A percentile compares a stretch with the other conserved stretches of the same genome.
These are phyloP conservation scores for Andrena dorsata DNA, from an alignment of 2,888 invertebrate genomes.

Conservation along the genomic window DNA sequence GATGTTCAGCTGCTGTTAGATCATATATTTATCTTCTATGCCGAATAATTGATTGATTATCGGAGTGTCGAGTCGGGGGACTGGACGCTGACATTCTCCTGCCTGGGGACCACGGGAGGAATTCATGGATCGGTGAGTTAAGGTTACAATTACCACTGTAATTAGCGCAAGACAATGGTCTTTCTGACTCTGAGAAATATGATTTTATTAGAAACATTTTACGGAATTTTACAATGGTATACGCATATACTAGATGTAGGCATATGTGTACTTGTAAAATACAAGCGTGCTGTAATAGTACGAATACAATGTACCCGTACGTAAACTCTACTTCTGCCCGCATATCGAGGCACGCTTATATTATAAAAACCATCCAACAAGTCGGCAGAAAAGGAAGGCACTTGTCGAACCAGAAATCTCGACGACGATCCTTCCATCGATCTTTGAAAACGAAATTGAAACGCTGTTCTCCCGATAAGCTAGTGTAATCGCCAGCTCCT, in stretches of 20 bases:
- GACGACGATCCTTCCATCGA: conserved; percentile 14
- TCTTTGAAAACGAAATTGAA: conserved; percentile 1
- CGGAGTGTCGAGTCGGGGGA: too few species aligned
- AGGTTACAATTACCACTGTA: too few species aligned
- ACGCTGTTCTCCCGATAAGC: background rate
- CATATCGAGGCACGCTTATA: conserved; percentile 48
- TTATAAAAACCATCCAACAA: conserved; percentile 21
- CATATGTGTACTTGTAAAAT: conserved; percentile 48
- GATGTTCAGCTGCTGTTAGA: too few species aligned
- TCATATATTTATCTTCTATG: too few species aligned
- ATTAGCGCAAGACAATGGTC: too few species aligned
- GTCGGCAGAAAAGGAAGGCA: conserved; percentile 41
- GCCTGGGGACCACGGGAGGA: too few species aligned
- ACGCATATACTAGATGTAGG: conserved; percentile 29
- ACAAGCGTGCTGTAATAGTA: conserved; percentile 56
- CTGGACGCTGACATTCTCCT: too few species aligned
- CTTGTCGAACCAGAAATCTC: conserved; percentile 35
- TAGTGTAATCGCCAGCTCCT: conserved; percentile 14
- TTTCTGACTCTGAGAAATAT: conserved; percentile 39
- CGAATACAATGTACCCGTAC: conserved; percentile 68
- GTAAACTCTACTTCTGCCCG: conserved; percentile 61
- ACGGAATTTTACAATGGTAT: conserved; percentile 62
- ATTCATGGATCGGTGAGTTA: too few species aligned
- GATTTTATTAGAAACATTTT: conserved; percentile 64
- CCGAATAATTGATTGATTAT: too few species aligned